Evolutionary conservation across 92 coral and sea anemone species (phyloP).

Genomic region (Heteractis magnifica): DNA sequence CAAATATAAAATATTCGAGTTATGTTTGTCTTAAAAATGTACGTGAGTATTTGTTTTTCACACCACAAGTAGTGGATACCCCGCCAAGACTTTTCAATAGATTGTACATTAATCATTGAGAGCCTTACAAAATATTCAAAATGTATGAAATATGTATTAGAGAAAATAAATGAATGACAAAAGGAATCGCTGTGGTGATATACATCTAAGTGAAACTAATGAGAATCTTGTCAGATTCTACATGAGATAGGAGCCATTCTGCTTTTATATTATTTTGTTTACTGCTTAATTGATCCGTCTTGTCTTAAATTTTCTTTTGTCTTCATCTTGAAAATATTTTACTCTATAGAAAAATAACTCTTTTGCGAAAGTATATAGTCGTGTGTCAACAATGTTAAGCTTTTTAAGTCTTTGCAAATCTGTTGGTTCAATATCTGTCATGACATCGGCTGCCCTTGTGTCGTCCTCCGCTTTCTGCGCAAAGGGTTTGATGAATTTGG

Average conservation of each 20-base stretch:
- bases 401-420: slow-evolving; percentile 42
- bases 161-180: background rate
- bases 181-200: background rate
- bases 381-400: slow-evolving; percentile 64
- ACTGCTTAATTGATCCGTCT: background rate
- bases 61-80: background rate
- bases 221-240: background rate
- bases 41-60: background rate
- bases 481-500: slow-evolving; percentile 67
- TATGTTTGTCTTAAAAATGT: too few species aligned
- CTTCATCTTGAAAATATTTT: slow-evolving; percentile 59
- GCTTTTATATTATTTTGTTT: background rate
- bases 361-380: slow-evolving; percentile 80
- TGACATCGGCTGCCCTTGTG: slow-evolving; percentile 62
- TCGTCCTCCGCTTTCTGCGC: slow-evolving; percentile 63
- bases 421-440: slow-evolving; percentile 24
- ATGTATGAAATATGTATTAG: background rate
- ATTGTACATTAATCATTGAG: background rate
- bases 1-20: too few species aligned
- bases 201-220: background rate
- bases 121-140: background rate
- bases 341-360: slow-evolving; percentile 77
- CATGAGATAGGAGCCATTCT: background rate
- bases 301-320: background rate
- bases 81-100: background rate